phyloP scores from a whole-genome alignment of 2,888 invertebrate genomes.

The Callyntrura guangdongensis region DNA sequence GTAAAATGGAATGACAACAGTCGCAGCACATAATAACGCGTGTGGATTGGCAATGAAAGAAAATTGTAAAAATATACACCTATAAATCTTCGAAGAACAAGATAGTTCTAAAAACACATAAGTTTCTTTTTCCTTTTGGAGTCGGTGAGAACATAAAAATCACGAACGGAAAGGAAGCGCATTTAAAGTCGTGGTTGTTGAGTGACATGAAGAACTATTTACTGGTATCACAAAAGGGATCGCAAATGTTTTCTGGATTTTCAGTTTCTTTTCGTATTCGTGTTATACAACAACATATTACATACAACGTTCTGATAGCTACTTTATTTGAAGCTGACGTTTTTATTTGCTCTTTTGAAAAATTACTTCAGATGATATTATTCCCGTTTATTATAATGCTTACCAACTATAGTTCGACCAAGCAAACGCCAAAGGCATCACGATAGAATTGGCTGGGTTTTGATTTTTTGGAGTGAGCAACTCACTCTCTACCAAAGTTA shows the following conservation, averaged over 20 bases:
- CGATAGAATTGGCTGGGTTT: background rate
- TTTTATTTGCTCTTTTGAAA: slow-evolving; percentile 26
- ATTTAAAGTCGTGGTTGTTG: slow-evolving; percentile 29
- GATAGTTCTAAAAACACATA: background rate
- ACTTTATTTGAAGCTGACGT: slow-evolving; percentile 12
- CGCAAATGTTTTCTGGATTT: background rate
- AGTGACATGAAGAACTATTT: slow-evolving; percentile 44
- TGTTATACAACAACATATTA: background rate
- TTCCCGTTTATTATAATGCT: slow-evolving; percentile 13
- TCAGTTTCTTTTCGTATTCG: slow-evolving; percentile 2
- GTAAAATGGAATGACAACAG: background rate
- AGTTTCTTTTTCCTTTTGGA: background rate
- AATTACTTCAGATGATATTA: background rate
- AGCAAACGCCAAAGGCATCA: background rate
- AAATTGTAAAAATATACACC: background rate
- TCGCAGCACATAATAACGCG: background rate
- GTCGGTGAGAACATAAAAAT: background rate
- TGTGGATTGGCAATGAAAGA: slow-evolving; percentile 1
- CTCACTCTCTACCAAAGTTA: background rate
- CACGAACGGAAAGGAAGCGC: slow-evolving; percentile 4
- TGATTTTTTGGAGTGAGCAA: background rate
- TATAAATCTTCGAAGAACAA: background rate
- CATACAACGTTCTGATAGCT: background rate
- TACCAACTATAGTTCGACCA: background rate
- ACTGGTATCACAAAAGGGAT: background rate